These are phyloP conservation scores for Taurulus bubalis DNA, from an alignment of 2,113 vertebrate genomes.

Conservation along the genomic window DNA sequence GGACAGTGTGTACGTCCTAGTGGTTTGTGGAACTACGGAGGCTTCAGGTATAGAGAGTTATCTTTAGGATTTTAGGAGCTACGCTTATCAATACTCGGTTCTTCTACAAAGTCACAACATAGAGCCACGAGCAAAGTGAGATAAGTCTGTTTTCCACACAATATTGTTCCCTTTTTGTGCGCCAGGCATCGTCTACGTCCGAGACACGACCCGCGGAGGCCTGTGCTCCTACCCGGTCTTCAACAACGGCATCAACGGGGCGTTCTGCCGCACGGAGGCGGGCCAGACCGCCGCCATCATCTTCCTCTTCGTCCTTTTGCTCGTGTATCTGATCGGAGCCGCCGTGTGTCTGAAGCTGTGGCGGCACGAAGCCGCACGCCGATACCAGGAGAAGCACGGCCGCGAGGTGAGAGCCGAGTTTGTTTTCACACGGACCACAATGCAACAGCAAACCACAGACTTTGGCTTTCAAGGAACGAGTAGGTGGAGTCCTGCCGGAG, in stretches of 20 bases:
- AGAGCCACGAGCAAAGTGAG: no score
- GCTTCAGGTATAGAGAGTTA: no score
- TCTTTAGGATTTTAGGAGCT: no score
- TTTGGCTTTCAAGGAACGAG: not conserved
- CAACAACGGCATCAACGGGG: conserved; percentile 88
- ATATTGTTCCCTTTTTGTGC: not conserved
- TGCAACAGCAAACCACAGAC: not conserved
- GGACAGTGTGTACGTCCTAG: no score
- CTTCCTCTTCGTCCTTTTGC: conserved; percentile 91
- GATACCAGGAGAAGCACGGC: conserved; percentile 82
- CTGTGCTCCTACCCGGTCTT: conserved; percentile 93
- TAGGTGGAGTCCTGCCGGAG: not conserved
- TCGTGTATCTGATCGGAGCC: conserved; percentile 91
- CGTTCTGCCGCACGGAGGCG: conserved; percentile 92
- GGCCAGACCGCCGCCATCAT: conserved; percentile 95
- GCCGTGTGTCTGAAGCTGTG: conserved; percentile 93
- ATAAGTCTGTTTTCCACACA: no score
- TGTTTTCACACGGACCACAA: not conserved
- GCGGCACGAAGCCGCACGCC: conserved; percentile 91
- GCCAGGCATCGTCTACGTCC: conserved; percentile 89
- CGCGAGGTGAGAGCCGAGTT: conserved; percentile 84
- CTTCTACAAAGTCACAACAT: no score
- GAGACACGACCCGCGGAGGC: conserved; percentile 92
- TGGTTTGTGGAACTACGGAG: no score
- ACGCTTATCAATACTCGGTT: no score